phyloP scores from a whole-genome alignment of 2,797 vertebrate genomes.

The Lophius americanus region DNA sequence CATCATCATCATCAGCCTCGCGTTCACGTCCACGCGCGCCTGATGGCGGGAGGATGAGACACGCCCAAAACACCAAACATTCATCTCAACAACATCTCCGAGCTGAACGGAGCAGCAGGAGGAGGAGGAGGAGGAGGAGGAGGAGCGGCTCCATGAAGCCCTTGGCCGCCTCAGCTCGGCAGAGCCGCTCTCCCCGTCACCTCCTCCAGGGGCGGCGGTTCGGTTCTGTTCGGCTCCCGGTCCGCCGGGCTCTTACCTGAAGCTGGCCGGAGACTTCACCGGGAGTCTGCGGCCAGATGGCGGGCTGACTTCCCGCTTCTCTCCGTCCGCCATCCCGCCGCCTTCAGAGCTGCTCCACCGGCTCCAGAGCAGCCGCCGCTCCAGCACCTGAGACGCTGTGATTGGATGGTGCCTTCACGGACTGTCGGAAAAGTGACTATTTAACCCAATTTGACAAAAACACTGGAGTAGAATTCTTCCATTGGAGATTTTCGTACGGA shows the following conservation, averaged over 20 bases:
- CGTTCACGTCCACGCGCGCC: no score
- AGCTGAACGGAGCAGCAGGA: slow-evolving; percentile 8
- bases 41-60: slow-evolving; percentile 39
- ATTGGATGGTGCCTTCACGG: slow-evolving; percentile 45
- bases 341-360: slow-evolving; percentile 57
- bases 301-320: slow-evolving; percentile 80
- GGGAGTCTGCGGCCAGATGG: slow-evolving; percentile 65
- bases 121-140: no score
- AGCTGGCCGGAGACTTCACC: slow-evolving; percentile 62
- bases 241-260: slow-evolving; percentile 59
- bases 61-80: slow-evolving; percentile 65
- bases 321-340: slow-evolving; percentile 89
- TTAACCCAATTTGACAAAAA: neutral
- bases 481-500: no score
- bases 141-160: neutral
- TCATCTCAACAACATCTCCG: slow-evolving; percentile 30
- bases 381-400: slow-evolving; percentile 59
- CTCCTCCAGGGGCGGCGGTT: neutral
- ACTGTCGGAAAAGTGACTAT: slow-evolving; percentile 35
- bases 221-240: neutral
- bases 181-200: slow-evolving; percentile 8
- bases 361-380: slow-evolving; percentile 37
- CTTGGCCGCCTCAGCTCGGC: slow-evolving; percentile 13
- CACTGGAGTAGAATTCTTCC: no score
- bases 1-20: no score